Evolutionary conservation across 2,888 invertebrate genomes (phyloP).

Genomic region (Scrobipalpa atriplicella): DNA sequence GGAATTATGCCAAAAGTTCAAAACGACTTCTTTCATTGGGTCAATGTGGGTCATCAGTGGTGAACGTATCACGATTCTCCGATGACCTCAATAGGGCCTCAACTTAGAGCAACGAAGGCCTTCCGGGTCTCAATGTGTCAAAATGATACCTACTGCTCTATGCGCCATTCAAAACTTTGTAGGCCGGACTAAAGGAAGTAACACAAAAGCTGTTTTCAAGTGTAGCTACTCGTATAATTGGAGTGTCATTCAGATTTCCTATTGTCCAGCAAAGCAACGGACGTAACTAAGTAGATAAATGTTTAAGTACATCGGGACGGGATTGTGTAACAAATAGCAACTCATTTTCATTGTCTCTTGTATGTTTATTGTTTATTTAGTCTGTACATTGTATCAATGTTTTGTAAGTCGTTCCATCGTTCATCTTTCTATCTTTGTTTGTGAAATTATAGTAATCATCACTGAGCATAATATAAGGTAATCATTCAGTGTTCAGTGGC

Average conservation of each 20-base stretch:
- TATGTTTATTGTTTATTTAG: background rate
- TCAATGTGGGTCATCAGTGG: background rate
- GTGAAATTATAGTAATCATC: background rate
- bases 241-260: background rate
- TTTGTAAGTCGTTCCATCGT: background rate
- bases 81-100: background rate
- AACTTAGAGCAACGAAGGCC: too few relatives aligned
- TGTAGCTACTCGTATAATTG: background rate
- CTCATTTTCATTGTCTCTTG: background rate
- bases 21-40: background rate
- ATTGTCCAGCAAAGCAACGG: background rate
- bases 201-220: slow-evolving; percentile 5
- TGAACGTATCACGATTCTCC: background rate
- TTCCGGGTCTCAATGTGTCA: background rate
- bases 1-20: background rate
- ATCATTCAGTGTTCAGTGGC: background rate
- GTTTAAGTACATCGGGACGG: background rate
- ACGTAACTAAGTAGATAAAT: background rate
- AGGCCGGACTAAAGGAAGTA: background rate
- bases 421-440: background rate
- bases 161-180: background rate
- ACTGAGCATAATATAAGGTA: background rate
- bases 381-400: background rate
- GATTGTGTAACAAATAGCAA: background rate
- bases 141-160: background rate